Conservation (phyloP, 1,140 invertebrate species). For the Apis cerana region DNA sequence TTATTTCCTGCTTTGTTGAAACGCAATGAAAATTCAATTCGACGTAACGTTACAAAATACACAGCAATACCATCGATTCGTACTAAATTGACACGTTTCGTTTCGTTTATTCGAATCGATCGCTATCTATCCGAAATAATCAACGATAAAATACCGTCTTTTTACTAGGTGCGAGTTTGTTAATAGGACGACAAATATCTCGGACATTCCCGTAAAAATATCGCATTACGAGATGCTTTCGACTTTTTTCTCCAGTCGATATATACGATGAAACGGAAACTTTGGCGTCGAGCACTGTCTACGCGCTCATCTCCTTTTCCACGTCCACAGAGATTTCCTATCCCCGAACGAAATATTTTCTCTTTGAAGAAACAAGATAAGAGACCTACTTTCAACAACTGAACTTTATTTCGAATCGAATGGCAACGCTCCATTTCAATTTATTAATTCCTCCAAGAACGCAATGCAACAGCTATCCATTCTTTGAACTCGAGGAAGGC, state of each 20-base stretch:
- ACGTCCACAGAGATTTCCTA: neutral
- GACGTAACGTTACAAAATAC: too few species aligned
- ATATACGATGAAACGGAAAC: neutral
- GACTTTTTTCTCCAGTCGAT: neutral
- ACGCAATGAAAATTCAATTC: too few species aligned
- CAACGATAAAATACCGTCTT: too few species aligned
- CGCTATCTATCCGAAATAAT: too few species aligned
- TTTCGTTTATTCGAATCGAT: too few species aligned
- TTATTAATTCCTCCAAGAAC: neutral
- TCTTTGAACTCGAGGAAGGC: neutral
- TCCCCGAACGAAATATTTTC: constrained; percentile 31
- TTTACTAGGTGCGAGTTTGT: neutral
- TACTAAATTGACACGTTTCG: too few species aligned
- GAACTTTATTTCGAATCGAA: constrained; percentile 8
- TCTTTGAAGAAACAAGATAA: constrained; percentile 27
- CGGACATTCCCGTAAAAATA: neutral
- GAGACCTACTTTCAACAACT: neutral
- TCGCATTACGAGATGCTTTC: neutral
- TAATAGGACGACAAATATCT: too few species aligned
- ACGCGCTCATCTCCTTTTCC: constrained; percentile 6
- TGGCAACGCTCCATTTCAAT: neutral
- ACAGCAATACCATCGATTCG: too few species aligned
- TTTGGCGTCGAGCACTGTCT: neutral
- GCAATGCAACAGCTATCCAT: neutral
- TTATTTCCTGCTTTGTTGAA: too few species aligned